Evolutionary conservation across 2,888 invertebrate species (phyloP).

Genomic region (Amphiduros pacificus): DNA sequence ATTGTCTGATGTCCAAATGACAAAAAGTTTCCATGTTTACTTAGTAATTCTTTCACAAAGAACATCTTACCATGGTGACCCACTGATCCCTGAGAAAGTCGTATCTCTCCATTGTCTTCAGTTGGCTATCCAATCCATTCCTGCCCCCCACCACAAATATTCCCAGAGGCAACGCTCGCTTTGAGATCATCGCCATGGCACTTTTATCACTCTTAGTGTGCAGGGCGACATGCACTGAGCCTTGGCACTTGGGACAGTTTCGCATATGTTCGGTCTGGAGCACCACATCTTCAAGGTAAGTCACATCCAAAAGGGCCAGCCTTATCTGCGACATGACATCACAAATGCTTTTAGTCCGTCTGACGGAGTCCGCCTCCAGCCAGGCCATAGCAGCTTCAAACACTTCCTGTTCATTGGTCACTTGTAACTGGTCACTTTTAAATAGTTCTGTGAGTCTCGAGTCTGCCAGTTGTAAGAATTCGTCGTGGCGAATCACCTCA

Average conservation of each 20-base stretch:
- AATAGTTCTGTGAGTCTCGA: conserved; percentile 44
- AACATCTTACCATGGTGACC: conserved; percentile 50
- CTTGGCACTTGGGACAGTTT: conserved; percentile 53
- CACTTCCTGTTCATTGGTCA: conserved; percentile 48
- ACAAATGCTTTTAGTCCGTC: conserved; percentile 38
- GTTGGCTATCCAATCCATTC: conserved; percentile 51
- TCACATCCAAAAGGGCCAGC: conserved; percentile 46
- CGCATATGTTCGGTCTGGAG: conserved; percentile 49
- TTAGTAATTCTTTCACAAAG: no score
- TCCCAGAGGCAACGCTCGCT: conserved; percentile 51
- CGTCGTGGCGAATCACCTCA: conserved; percentile 51
- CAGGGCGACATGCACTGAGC: conserved; percentile 48
- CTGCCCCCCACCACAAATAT: conserved; percentile 56
- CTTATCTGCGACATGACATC: conserved; percentile 48
- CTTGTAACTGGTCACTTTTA: conserved; percentile 50
- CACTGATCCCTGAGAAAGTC: conserved; percentile 54
- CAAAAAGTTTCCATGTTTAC: no score
- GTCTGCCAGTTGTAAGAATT: conserved; percentile 49
- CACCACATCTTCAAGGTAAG: conserved; percentile 50
- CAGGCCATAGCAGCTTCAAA: conserved; percentile 50
- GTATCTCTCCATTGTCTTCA: conserved; percentile 53
- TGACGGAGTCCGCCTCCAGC: conserved; percentile 45
- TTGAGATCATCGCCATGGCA: conserved; percentile 40
- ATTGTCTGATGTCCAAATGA: no score
- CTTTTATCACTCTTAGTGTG: conserved; percentile 43